These are phyloP conservation scores for Eolophus roseicapilla DNA, from an alignment of 2,113 vertebrate species.

Conservation along the genomic window DNA sequence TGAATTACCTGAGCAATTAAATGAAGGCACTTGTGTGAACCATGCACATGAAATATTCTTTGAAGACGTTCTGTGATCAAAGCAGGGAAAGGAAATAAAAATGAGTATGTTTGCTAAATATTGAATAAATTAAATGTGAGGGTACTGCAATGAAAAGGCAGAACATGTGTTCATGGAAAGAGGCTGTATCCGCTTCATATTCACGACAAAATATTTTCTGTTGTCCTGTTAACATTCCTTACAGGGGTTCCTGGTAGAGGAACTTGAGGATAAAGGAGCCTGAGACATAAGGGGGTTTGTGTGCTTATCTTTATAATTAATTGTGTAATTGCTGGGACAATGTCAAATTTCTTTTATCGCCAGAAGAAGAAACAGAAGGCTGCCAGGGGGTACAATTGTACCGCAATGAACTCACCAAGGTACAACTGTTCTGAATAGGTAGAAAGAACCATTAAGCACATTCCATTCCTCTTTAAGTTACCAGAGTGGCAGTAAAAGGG, in stretches of 20 bases:
- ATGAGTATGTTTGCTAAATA: not conserved
- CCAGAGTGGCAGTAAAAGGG: not conserved
- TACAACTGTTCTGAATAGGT: not conserved
- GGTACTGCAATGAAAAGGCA: not conserved
- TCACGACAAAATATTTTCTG: not conserved
- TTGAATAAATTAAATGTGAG: not conserved
- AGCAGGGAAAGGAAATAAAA: slow-evolving; percentile 42
- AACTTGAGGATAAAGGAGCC: not conserved
- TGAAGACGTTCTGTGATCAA: not conserved
- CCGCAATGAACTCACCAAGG: not conserved
- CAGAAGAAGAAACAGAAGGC: not conserved
- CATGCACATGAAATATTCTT: not conserved
- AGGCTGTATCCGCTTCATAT: not conserved
- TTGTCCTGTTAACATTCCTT: not conserved
- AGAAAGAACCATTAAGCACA: not conserved
- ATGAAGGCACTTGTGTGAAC: not conserved
- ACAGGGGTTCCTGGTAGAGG: not conserved
- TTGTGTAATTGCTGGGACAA: not conserved
- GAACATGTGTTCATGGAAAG: not conserved
- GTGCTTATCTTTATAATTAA: not conserved
- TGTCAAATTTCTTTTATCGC: not conserved
- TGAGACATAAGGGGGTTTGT: not conserved
- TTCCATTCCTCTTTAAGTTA: not conserved
- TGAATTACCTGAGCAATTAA: slow-evolving; percentile 14
- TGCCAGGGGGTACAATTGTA: not conserved